Evolutionary conservation across 30 jellyfish, hydroid and myxozoan species (phyloP), one percentile per base, ranked within the genome.

Genomic region (Turritopsis rubra): DNA sequence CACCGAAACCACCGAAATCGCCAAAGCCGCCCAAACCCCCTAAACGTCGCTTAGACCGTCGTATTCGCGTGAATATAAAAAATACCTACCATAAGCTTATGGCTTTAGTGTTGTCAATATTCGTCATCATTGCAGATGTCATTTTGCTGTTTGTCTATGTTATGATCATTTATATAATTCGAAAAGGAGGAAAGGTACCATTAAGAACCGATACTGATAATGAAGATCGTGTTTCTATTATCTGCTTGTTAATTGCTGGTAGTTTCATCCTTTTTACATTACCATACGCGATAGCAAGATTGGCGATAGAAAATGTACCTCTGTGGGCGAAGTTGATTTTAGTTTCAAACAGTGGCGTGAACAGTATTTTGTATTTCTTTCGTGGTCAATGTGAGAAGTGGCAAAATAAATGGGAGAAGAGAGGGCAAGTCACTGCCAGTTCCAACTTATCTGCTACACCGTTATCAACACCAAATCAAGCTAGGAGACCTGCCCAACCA

Each of bases 311-410:
- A 20, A 23, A 17, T 21, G 79, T 53, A 21, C 79, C 78, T 25
- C 29, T 78, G 9, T 78, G 79, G 76, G 85, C 26, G 16, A 78
- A 53, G 13, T 23, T 78, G 52, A 31, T 78, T 23, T 78, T 78
- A 53, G 82, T 78, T 21, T 31, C 79, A 21, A 78, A 78, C 52
- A 29, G 80, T 52, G 85, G 85, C 8, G 7, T 78, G 28, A 78
- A 78, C 79, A 31, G 79, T 78, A 78, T 78, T 29, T 25, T 78
- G 16, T 78, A 78, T 78, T 78, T 78, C 82, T 78, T 78, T 29
- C 85, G 85, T 23, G 79, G 79, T 21, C 8, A 29, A 22, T 78
- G 76, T 29, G 73, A 74, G 65, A 28, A 74, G 77, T 26, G 77
- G 28, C 80, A 78, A 52, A 52, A 29, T 20, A 21, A 31, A 21